Evolutionary conservation across 1,140 invertebrate species (phyloP).

Genomic region (Drosophila pandora): DNA sequence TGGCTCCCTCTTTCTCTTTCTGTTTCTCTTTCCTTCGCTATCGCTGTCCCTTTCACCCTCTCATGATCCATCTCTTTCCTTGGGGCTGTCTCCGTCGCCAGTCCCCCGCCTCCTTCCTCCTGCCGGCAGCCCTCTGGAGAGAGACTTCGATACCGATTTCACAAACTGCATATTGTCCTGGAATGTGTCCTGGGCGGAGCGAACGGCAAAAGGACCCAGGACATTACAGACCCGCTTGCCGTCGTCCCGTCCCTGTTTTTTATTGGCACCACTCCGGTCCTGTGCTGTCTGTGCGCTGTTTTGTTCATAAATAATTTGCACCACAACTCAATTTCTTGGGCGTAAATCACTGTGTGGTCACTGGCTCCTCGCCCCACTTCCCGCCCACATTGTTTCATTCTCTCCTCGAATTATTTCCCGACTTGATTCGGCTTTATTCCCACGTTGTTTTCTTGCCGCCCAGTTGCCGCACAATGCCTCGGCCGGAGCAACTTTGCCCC

Average conservation of each 20-base stretch:
- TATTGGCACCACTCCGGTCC: constrained; percentile 36
- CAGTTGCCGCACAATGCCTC: constrained; percentile 73
- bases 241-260: constrained; percentile 45
- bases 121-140: constrained; percentile 10
- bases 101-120: not conserved
- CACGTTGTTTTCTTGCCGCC: constrained; percentile 50
- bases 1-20: not conserved
- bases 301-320: constrained; percentile 81
- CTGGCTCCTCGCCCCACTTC: constrained; percentile 24
- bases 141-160: constrained; percentile 58
- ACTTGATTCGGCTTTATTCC: constrained; percentile 55
- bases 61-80: not conserved
- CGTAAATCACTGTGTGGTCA: constrained; percentile 80
- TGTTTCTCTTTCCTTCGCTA: not conserved
- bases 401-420: constrained; percentile 68
- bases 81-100: not conserved
- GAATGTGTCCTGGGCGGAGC: not conserved
- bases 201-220: constrained; percentile 19
- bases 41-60: too few relatives aligned
- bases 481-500: constrained; percentile 45
- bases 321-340: constrained; percentile 81
- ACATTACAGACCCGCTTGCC: constrained; percentile 61
- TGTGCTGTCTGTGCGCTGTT: constrained; percentile 70
- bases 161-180: constrained; percentile 56
- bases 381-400: constrained; percentile 54